Evolutionary conservation across 1,140 invertebrate genomes (phyloP).

Genomic region (Pararge aegeria): DNA sequence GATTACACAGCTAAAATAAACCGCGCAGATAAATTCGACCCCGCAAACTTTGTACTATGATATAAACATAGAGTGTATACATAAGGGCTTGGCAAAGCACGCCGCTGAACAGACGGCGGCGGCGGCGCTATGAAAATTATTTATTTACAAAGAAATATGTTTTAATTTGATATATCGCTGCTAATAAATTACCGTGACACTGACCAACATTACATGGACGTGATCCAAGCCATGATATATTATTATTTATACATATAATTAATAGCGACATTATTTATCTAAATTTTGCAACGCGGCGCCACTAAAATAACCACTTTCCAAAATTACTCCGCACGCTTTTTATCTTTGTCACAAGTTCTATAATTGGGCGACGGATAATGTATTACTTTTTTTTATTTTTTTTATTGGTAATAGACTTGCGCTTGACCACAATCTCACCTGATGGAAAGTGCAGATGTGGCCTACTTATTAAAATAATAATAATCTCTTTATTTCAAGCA

Average conservation of each 20-base stretch:
- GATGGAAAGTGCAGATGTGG: too few relatives aligned
- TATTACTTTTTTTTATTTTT: background rate
- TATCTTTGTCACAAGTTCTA: conserved; percentile 2
- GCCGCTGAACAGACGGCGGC: conserved; percentile 10
- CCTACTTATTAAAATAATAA: too few relatives aligned
- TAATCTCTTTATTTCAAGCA: too few relatives aligned
- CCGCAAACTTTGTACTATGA: background rate
- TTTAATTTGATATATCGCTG: conserved; percentile 33
- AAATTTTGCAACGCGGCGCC: conserved; percentile 23
- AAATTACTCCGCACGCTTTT: conserved; percentile 15
- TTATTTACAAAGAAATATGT: conserved; percentile 32
- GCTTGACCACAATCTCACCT: too few relatives aligned
- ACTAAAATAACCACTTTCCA: conserved; percentile 24
- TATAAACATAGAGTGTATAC: background rate
- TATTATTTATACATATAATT: conserved; percentile 31
- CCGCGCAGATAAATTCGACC: too few relatives aligned
- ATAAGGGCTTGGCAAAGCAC: conserved; percentile 17
- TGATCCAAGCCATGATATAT: conserved; percentile 41
- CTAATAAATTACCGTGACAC: conserved; percentile 33
- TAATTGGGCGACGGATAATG: background rate
- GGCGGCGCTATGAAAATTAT: conserved; percentile 24
- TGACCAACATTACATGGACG: conserved; percentile 33
- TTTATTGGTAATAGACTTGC: too few relatives aligned
- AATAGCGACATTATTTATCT: conserved; percentile 31
- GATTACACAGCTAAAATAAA: too few relatives aligned